phyloP scores from a whole-genome alignment of 2,888 invertebrate species.

The Aporophyla nigra region DNA sequence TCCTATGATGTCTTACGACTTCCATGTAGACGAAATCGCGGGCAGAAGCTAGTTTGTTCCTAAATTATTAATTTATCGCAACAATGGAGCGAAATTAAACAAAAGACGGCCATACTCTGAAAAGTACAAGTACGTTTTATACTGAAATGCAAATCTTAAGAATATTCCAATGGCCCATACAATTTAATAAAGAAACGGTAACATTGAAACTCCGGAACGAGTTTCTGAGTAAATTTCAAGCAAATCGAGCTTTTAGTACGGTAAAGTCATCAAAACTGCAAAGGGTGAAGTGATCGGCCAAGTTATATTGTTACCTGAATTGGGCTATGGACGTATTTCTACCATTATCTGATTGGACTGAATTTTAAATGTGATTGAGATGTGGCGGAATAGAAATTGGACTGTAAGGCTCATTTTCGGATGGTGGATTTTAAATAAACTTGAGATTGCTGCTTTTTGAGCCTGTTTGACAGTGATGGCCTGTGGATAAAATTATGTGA shows the following conservation, averaged over 20 bases:
- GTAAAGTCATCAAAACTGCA: conserved; percentile 68
- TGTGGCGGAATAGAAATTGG: conserved; percentile 48
- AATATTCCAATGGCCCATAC: conserved; percentile 46
- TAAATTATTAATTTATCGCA: conserved; percentile 17
- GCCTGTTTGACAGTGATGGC: neutral
- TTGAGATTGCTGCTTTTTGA: neutral
- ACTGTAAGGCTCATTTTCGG: conserved; percentile 20
- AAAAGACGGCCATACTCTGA: conserved; percentile 23
- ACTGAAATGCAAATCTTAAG: conserved; percentile 41
- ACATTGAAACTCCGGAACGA: conserved; percentile 57
- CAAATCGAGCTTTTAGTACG: conserved; percentile 56
- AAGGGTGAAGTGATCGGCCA: conserved; percentile 63
- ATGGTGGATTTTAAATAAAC: neutral
- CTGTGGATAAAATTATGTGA: too few species aligned
- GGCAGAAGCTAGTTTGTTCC: neutral
- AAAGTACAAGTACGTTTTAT: conserved; percentile 32
- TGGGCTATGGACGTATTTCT: conserved; percentile 48
- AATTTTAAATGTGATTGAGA: conserved; percentile 63
- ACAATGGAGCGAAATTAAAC: conserved; percentile 34
- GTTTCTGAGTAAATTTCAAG: conserved; percentile 60
- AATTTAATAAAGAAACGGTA: conserved; percentile 58
- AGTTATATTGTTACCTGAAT: conserved; percentile 68
- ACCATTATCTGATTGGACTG: conserved; percentile 64
- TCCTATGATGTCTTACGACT: too few species aligned
- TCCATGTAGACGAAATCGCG: too few species aligned